phyloP scores from a whole-genome alignment of 2,888 invertebrate species.

The Parthenolecanium corni region DNA sequence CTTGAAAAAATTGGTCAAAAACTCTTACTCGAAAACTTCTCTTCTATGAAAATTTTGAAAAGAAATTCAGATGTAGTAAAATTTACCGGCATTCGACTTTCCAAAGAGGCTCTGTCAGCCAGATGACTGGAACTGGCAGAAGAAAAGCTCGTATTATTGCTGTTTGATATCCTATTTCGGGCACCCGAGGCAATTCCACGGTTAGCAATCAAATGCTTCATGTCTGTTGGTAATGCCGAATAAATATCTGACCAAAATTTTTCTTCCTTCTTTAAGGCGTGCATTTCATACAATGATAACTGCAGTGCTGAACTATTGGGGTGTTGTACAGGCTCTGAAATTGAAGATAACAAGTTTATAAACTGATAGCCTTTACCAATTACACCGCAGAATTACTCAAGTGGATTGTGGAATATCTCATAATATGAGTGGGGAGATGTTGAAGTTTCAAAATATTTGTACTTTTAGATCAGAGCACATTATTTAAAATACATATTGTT shows the following conservation, averaged over 20 bases:
- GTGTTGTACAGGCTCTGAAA: conserved; percentile 17
- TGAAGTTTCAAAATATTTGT: no score
- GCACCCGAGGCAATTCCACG: conserved; percentile 1
- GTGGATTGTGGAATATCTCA: no score
- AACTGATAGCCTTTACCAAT: no score
- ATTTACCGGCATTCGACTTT: conserved; percentile 14
- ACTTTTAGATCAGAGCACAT: no score
- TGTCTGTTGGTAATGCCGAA: conserved; percentile 17
- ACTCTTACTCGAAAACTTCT: no score
- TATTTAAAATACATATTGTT: no score
- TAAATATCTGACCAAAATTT: conserved; percentile 27
- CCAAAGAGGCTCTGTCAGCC: conserved; percentile 16
- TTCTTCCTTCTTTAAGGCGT: conserved; percentile 25
- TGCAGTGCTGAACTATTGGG: background rate
- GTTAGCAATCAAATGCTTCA: conserved; percentile 21
- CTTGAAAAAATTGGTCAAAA: no score
- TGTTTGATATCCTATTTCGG: conserved; percentile 7
- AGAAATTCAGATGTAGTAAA: no score
- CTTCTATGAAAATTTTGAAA: no score
- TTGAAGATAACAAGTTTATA: no score
- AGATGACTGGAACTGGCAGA: conserved; percentile 3
- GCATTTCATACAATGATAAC: conserved; percentile 22
- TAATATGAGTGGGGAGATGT: no score
- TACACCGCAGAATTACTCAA: no score
- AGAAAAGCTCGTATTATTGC: conserved; percentile 10